These are phyloP conservation scores for Myopa testacea DNA, from an alignment of 2,888 invertebrate species.

Conservation along the genomic window DNA sequence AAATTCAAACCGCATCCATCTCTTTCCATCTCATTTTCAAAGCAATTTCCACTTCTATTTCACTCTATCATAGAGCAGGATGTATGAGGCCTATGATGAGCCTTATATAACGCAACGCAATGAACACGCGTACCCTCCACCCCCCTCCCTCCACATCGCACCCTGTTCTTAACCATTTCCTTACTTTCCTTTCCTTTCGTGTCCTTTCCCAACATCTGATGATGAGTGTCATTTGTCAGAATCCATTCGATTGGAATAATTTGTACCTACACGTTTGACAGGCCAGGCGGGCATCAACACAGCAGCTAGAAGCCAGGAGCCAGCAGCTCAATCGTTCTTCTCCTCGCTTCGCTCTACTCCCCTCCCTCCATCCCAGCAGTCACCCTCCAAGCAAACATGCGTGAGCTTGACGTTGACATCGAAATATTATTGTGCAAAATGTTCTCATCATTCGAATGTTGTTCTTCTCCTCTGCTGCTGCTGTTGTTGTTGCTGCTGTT, in stretches of 20 bases:
- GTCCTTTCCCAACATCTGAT: conserved; percentile 3
- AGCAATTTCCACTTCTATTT: neutral
- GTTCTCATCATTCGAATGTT: neutral
- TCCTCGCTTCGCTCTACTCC: neutral
- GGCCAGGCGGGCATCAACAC: neutral
- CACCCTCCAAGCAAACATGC: neutral
- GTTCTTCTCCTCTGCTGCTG: neutral
- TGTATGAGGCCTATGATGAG: conserved; percentile 19
- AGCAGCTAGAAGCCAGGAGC: neutral
- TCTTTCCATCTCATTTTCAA: neutral
- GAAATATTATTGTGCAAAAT: neutral
- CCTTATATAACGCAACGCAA: conserved; percentile 9
- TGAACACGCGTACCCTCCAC: neutral
- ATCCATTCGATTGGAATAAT: conserved; percentile 54
- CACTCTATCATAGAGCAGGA: neutral
- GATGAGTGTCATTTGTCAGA: conserved; percentile 54
- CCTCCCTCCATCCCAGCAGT: neutral
- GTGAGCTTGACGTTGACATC: neutral
- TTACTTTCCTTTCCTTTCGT: conserved; percentile 21
- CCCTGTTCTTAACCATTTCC: neutral
- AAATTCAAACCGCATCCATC: neutral
- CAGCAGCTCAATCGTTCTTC: neutral
- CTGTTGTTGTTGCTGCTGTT: neutral
- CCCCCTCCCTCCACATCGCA: neutral
- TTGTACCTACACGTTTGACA: conserved; percentile 41